Evolutionary conservation across 2,888 invertebrate genomes (phyloP).

Genomic region (Polymixis flavicincta): DNA sequence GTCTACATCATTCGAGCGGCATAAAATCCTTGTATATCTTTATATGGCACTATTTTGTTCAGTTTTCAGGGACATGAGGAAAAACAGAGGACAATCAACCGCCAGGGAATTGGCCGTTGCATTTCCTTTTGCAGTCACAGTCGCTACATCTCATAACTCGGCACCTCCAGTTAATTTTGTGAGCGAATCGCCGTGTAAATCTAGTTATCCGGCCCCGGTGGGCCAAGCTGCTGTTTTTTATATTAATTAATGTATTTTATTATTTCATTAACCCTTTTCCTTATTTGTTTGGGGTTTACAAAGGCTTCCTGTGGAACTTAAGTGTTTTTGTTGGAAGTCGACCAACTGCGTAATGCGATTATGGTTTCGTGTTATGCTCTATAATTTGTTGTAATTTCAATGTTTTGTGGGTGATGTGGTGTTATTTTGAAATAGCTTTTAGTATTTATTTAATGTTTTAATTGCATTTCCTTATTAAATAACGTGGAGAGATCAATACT

Average conservation of each 20-base stretch:
- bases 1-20: too few species aligned
- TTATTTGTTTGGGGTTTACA: constrained; percentile 68
- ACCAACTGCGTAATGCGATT: constrained; percentile 42
- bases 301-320: constrained; percentile 49
- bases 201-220: constrained; percentile 70
- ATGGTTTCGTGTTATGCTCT: constrained; percentile 26
- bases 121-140: not conserved
- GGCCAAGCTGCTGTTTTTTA: constrained; percentile 71
- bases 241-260: constrained; percentile 74
- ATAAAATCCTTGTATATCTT: too few species aligned
- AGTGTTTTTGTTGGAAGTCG: constrained; percentile 50
- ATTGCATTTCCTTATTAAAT: not conserved
- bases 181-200: constrained; percentile 75
- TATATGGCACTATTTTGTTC: not conserved
- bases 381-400: constrained; percentile 18
- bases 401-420: not conserved
- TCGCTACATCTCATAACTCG: constrained; percentile 41
- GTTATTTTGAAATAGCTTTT: not conserved
- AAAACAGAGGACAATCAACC: not conserved
- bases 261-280: constrained; percentile 74
- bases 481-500: not conserved
- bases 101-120: not conserved
- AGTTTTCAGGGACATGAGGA: not conserved
- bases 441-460: not conserved
- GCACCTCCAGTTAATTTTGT: constrained; percentile 68